Evolutionary conservation across 2,113 vertebrate genomes (phyloP).

Genomic region (Charadrius vociferus): DNA sequence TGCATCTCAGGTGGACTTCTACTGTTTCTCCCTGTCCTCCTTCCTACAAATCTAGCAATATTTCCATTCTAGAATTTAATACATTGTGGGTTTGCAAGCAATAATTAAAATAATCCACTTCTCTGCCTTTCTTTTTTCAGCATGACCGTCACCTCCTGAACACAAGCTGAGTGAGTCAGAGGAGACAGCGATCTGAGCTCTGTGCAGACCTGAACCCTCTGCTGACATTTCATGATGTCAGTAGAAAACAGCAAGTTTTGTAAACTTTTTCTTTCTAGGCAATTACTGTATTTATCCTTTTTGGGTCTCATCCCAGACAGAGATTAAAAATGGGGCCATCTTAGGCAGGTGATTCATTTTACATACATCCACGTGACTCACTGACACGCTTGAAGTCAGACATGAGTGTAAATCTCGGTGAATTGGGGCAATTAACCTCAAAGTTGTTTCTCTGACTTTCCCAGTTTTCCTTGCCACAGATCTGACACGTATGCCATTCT

Average conservation of each 20-base stretch:
- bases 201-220: background rate
- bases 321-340: background rate
- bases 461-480: background rate
- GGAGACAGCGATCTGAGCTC: background rate
- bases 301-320: background rate
- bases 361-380: rapidly evolving
- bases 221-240: background rate
- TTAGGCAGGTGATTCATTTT: background rate
- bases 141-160: rapidly evolving
- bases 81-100: background rate
- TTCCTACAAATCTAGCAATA: background rate
- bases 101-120: background rate
- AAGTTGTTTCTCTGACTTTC: background rate
- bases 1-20: background rate
- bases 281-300: background rate
- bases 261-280: background rate
- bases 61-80: background rate
- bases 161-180: background rate
- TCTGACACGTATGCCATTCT: background rate
- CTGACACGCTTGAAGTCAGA: background rate
- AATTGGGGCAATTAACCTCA: background rate
- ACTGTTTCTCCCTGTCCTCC: background rate
- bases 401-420: background rate
- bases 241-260: background rate
- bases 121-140: background rate